Evolutionary conservation across 1,140 invertebrate genomes (phyloP), one percentile per base, ranked within the genome.

Genomic region (Sycobia sp.): DNA sequence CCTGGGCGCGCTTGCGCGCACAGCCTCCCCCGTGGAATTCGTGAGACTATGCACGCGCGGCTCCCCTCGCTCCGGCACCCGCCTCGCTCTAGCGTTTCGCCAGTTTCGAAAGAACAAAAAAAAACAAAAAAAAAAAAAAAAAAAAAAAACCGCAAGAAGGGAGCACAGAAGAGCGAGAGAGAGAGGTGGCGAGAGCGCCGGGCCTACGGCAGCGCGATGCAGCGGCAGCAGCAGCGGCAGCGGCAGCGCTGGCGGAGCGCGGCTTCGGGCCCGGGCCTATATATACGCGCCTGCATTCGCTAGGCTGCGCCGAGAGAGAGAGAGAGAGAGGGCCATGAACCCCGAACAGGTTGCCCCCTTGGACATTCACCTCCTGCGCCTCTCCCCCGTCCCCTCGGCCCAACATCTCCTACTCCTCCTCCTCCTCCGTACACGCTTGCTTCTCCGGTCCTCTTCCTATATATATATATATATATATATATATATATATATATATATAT

Each of bases 271-370:
- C 75, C 64, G 71, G 74, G n/a, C n/a, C n/a, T n/a, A n/a, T n/a
- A n/a, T n/a, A n/a, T n/a, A n/a, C n/a, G 74, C 73, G 72, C 70
- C 72, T 73, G 72, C 72, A 72, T 76, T 80, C 71, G 77, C 79
- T 80, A 80, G 41, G 76, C 78, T 74, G 71, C 73, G 51, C 41
- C 51, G 53, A 73, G 76, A n/a, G n/a, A n/a, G n/a, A n/a, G n/a
- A n/a, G n/a, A n/a, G n/a, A n/a, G n/a, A n/a, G n/a, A 78, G 80
- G 78, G 80, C 80, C 80, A 80, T 82, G 80, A 82, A 82, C 80
- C 77, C 76, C 77, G 80, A 82, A 82, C 80, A 82, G 80, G 80
- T 82, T 82, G 79, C 73, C 78, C 78, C 79, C 76, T 77, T 82
- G 80, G 80, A 82, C 80, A 73, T 81, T 82, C 79, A 81, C 78